phyloP scores from a whole-genome alignment of 2,888 invertebrate species.

The Nycteola revayana region DNA sequence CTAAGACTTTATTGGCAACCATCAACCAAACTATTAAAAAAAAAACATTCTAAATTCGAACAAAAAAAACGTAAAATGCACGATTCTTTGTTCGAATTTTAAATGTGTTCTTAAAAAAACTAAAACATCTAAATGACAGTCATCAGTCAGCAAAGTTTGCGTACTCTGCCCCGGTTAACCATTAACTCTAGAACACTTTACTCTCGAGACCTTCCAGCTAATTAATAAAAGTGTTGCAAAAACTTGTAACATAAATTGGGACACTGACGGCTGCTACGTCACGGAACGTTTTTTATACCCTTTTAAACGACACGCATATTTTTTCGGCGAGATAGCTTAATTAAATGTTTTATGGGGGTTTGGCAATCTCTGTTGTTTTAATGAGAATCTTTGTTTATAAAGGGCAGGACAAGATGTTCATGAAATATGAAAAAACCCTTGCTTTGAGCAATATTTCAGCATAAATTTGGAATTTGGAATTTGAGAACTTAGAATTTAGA shows the following conservation, averaged over 20 bases:
- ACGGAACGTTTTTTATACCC: conserved; percentile 35
- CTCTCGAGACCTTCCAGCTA: conserved; percentile 28
- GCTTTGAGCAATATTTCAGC: no score
- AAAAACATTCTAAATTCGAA: no score
- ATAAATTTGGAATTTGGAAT: no score
- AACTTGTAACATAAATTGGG: conserved; percentile 41
- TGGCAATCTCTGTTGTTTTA: conserved; percentile 7
- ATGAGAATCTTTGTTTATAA: no score
- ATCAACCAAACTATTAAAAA: no score
- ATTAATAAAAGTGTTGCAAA: conserved; percentile 46
- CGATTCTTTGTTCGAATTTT: no score
- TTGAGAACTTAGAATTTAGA: no score
- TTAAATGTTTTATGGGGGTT: conserved; percentile 25
- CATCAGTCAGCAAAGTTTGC: conserved; percentile 33
- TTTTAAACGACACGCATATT: conserved; percentile 33
- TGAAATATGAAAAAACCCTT: neutral
- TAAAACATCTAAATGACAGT: conserved; percentile 29
- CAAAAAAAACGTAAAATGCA: no score
- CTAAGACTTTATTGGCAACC: no score
- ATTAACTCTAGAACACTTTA: conserved; percentile 36
- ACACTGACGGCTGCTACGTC: conserved; percentile 26
- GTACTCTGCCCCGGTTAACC: conserved; percentile 38
- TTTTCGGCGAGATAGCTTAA: conserved; percentile 23
- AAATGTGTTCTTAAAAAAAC: conserved; percentile 28
- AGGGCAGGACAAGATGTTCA: no score